Conservation (phyloP, 1,140 invertebrate species). For the Araneus ventricosus region DNA sequence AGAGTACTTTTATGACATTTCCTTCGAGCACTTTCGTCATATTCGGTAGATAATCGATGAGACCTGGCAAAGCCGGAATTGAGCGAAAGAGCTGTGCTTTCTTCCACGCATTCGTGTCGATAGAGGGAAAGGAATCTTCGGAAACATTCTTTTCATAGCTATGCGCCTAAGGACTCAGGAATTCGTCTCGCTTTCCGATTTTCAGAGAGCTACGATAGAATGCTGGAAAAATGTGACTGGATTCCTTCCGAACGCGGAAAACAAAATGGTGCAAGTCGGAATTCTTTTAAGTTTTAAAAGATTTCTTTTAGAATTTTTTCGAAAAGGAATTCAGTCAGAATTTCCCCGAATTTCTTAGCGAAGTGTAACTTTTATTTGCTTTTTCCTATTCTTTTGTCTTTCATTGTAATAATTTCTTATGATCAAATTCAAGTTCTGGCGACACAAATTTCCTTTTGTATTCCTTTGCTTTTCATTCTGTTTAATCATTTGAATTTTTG, state of each 20-base stretch:
- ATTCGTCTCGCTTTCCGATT: neutral
- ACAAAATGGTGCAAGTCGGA: neutral
- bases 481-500: too few species aligned
- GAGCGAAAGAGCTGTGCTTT: neutral
- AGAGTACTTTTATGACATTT: neutral
- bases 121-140: neutral
- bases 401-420: too few species aligned
- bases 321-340: too few species aligned
- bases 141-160: slow-evolving; percentile 24
- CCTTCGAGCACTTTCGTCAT: neutral
- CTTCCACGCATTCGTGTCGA: neutral
- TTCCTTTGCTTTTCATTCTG: too few species aligned
- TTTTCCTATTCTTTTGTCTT: too few species aligned
- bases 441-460: too few species aligned
- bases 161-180: neutral
- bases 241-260: neutral
- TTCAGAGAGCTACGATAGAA: neutral
- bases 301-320: neutral
- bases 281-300: slow-evolving; percentile 1
- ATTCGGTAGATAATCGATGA: neutral
- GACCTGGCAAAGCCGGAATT: neutral
- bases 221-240: neutral
- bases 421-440: too few species aligned
- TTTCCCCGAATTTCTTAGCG: too few species aligned
- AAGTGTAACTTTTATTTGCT: too few species aligned